These are phyloP conservation scores for Chaenodraco wilsoni DNA, from an alignment of 2,797 vertebrate species.

Conservation along the genomic window DNA sequence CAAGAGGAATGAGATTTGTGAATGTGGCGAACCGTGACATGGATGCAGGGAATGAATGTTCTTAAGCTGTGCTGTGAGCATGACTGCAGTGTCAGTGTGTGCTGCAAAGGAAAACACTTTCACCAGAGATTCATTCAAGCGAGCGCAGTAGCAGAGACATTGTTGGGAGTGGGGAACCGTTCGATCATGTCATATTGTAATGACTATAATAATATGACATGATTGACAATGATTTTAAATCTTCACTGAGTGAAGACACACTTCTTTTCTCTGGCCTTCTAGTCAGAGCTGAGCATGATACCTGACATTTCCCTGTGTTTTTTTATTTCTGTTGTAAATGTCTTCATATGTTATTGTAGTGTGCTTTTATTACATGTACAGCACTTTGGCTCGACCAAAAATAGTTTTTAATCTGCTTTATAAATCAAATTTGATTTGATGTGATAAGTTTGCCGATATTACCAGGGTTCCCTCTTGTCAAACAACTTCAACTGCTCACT, in stretches of 20 bases:
- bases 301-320: too few relatives aligned
- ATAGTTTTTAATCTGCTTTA: too few relatives aligned
- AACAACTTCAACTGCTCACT: constrained; percentile 29
- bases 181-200: constrained; percentile 24
- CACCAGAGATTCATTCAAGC: constrained; percentile 20
- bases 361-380: too few relatives aligned
- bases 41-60: constrained; percentile 54
- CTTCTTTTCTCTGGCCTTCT: too few relatives aligned
- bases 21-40: constrained; percentile 60
- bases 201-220: constrained; percentile 17
- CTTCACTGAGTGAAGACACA: too few relatives aligned
- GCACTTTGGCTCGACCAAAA: too few relatives aligned
- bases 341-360: too few relatives aligned
- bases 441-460: constrained; percentile 32
- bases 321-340: too few relatives aligned
- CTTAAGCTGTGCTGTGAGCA: constrained; percentile 31
- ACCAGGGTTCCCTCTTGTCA: constrained; percentile 18
- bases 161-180: background rate
- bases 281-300: too few relatives aligned
- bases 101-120: constrained; percentile 4
- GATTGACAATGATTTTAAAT: too few relatives aligned
- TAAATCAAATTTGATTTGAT: too few relatives aligned
- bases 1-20: constrained; percentile 64
- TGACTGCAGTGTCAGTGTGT: constrained; percentile 10
- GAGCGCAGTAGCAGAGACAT: background rate